These are phyloP conservation scores for Spinibarbus caldwelli DNA, from an alignment of 2,797 vertebrate genomes.

Conservation along the genomic window DNA sequence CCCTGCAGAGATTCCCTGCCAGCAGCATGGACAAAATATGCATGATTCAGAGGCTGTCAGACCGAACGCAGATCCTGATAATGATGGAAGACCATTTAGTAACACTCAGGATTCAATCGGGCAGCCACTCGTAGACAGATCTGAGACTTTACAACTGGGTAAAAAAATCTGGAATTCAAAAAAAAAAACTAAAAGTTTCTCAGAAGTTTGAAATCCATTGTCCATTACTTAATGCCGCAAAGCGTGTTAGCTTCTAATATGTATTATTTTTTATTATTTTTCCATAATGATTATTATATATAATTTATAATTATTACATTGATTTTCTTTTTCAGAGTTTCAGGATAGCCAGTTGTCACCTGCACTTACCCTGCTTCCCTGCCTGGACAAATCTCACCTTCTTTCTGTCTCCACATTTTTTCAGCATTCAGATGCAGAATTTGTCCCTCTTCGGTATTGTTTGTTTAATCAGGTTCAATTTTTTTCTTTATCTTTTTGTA, in stretches of 20 bases:
- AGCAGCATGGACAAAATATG: constrained; percentile 51
- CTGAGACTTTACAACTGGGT: constrained; percentile 73
- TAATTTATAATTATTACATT: not conserved
- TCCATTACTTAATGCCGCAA: not conserved
- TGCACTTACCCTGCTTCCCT: constrained; percentile 72
- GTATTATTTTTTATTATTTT: not conserved
- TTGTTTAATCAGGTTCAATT: not conserved
- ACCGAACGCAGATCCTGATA: constrained; percentile 45
- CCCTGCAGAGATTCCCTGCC: constrained; percentile 50
- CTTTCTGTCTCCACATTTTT: constrained; percentile 77
- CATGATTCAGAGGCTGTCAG: constrained; percentile 38
- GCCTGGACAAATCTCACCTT: constrained; percentile 61
- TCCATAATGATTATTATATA: not conserved
- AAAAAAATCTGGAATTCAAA: constrained; percentile 39
- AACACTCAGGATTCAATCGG: constrained; percentile 59
- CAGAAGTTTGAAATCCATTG: not conserved
- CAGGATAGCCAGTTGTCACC: constrained; percentile 84
- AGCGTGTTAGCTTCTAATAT: not conserved
- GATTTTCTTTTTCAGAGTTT: constrained; percentile 71
- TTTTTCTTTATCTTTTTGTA: not conserved
- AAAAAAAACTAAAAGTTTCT: not conserved
- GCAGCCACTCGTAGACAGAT: constrained; percentile 31
- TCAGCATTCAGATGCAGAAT: constrained; percentile 81
- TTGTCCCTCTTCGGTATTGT: constrained; percentile 85
- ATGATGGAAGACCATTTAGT: constrained; percentile 56